Percentiles rank a stretch among this genome's conserved stretches.
These are phyloP conservation scores for Aphelinus atriplicis DNA, from an alignment of 1,140 invertebrate species.

Conservation along the genomic window DNA sequence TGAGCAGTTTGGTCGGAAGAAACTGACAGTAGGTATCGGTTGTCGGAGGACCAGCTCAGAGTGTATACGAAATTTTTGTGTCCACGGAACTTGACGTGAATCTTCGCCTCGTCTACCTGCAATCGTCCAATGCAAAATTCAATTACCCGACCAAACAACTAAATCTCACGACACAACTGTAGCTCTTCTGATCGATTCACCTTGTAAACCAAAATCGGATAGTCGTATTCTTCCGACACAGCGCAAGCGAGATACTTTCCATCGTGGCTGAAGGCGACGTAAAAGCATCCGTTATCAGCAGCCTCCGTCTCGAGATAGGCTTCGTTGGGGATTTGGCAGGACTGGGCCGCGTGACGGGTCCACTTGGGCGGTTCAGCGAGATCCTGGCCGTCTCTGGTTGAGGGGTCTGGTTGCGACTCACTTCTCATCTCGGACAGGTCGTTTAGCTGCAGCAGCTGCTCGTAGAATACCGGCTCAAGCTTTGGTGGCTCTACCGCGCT, in stretches of 20 bases:
- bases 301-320: conserved; percentile 57
- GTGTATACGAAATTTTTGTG: conserved; percentile 74
- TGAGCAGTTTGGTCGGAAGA: conserved; percentile 73
- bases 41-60: conserved; percentile 70
- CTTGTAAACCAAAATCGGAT: conserved; percentile 64
- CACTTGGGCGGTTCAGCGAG: conserved; percentile 57
- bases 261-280: conserved; percentile 63
- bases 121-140: conserved; percentile 19
- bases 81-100: conserved; percentile 58
- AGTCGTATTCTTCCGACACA: conserved; percentile 63
- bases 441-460: conserved; percentile 49
- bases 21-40: conserved; percentile 69
- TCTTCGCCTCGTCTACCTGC: conserved; percentile 50
- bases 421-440: conserved; percentile 45
- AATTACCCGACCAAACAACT: too few species aligned
- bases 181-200: conserved; percentile 40
- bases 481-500: conserved; percentile 53
- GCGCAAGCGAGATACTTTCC: conserved; percentile 68
- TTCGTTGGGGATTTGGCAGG: conserved; percentile 72
- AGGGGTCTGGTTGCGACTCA: conserved; percentile 34
- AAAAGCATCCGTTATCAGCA: conserved; percentile 65
- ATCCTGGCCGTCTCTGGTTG: conserved; percentile 39
- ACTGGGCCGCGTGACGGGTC: conserved; percentile 68
- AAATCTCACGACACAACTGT: too few species aligned
- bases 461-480: conserved; percentile 56